Evolutionary conservation across 2,888 invertebrate genomes (phyloP).

Genomic region (Aspidiotus destructor): DNA sequence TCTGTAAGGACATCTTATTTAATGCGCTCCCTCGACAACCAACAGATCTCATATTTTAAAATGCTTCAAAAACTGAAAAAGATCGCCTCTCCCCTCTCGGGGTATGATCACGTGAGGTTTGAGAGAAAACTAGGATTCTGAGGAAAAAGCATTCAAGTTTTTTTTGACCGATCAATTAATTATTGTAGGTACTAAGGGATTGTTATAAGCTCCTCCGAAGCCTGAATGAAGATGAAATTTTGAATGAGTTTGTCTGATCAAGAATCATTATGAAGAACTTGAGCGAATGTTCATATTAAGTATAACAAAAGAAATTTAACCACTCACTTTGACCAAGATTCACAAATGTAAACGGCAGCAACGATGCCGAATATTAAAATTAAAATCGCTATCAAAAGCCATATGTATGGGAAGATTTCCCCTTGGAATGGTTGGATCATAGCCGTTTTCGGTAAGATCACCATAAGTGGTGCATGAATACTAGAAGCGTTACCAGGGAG

Average conservation of each 20-base stretch:
- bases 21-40: neutral
- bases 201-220: too few species aligned
- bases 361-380: constrained; percentile 77
- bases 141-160: too few species aligned
- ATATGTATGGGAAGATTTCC: constrained; percentile 76
- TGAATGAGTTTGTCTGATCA: too few species aligned
- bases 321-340: constrained; percentile 70
- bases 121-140: too few species aligned
- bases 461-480: constrained; percentile 50
- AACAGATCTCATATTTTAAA: neutral
- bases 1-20: neutral
- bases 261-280: too few species aligned
- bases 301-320: neutral
- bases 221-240: too few species aligned
- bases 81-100: too few species aligned
- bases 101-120: too few species aligned
- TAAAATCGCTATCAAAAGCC: constrained; percentile 79
- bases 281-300: neutral
- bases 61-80: neutral
- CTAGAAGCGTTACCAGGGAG: constrained; percentile 56
- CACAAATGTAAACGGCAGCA: constrained; percentile 85
- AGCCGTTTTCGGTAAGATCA: constrained; percentile 43
- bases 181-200: too few species aligned
- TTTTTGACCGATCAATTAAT: too few species aligned
- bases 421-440: constrained; percentile 47